Conservation (phyloP, 2,888 invertebrate genomes). For the Lasioglossum zephyrum region DNA sequence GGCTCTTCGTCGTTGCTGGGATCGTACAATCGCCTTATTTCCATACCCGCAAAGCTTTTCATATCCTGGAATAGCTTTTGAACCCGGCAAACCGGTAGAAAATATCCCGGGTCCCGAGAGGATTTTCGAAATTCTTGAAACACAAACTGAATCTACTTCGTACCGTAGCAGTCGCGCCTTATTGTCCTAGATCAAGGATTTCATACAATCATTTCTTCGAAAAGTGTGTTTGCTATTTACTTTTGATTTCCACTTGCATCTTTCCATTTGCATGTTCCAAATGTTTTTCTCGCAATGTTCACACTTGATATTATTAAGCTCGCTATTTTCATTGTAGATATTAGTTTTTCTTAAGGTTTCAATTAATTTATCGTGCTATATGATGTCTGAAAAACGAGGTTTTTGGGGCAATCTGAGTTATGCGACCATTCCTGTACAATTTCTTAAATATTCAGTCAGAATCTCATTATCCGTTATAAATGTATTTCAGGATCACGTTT, state of each 20-base stretch:
- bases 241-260: neutral
- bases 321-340: neutral
- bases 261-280: neutral
- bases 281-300: neutral
- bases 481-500: neutral
- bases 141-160: neutral
- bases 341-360: neutral
- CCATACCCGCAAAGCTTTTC: constrained; percentile 1
- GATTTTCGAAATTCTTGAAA: neutral
- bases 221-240: neutral
- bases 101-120: neutral
- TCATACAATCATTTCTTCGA: neutral
- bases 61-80: constrained; percentile 8
- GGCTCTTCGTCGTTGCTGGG: neutral
- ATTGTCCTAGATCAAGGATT: neutral
- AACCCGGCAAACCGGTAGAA: neutral
- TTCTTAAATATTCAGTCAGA: neutral
- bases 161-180: neutral
- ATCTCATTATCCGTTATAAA: neutral
- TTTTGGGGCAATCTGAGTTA: neutral
- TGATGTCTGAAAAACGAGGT: neutral
- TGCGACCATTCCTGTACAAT: neutral
- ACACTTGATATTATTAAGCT: neutral
- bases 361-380: neutral
- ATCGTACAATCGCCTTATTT: constrained; percentile 30